Evolutionary conservation across 2,888 invertebrate species (phyloP).

Genomic region (Agapetus fuscipes): DNA sequence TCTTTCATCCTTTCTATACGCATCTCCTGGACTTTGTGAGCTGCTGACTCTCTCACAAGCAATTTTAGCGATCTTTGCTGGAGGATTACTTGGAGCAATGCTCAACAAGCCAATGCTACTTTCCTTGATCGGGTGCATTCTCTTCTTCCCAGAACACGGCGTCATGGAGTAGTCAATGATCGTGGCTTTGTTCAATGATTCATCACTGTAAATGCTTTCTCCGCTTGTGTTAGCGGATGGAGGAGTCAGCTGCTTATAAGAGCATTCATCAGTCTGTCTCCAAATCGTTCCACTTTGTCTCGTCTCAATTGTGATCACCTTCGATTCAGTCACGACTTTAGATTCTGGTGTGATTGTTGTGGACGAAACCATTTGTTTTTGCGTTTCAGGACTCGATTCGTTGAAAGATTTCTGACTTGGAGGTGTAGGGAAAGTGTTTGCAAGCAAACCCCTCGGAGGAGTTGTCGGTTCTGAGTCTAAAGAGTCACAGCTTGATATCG

Average conservation of each 20-base stretch:
- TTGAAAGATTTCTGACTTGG: constrained; percentile 50
- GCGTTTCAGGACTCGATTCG: constrained; percentile 42
- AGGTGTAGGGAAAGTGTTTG: constrained; percentile 44
- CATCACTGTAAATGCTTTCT: too few relatives aligned
- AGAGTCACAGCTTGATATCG: constrained; percentile 57
- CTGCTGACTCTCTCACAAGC: constrained; percentile 18
- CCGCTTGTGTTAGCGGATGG: constrained; percentile 10
- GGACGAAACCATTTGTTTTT: constrained; percentile 44
- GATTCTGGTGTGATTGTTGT: constrained; percentile 43
- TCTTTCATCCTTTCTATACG: neutral
- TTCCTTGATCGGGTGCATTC: constrained; percentile 3
- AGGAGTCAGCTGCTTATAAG: constrained; percentile 8
- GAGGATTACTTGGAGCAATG: constrained; percentile 3
- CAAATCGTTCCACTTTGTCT: constrained; percentile 6
- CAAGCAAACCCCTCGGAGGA: constrained; percentile 37
- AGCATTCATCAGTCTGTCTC: constrained; percentile 12
- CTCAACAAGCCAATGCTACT: constrained; percentile 2
- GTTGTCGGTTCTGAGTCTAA: constrained; percentile 44
- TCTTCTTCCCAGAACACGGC: constrained; percentile 11
- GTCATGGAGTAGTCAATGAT: constrained; percentile 39
- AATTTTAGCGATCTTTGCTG: constrained; percentile 16
- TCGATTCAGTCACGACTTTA: constrained; percentile 20
- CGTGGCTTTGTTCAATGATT: too few relatives aligned
- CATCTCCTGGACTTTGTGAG: constrained; percentile 25
- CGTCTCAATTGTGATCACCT: constrained; percentile 16